Percentiles rank a stretch among this genome's conserved stretches.
These are phyloP conservation scores for Fulica atra DNA, from an alignment of 2,113 vertebrate genomes.

Conservation along the genomic window DNA sequence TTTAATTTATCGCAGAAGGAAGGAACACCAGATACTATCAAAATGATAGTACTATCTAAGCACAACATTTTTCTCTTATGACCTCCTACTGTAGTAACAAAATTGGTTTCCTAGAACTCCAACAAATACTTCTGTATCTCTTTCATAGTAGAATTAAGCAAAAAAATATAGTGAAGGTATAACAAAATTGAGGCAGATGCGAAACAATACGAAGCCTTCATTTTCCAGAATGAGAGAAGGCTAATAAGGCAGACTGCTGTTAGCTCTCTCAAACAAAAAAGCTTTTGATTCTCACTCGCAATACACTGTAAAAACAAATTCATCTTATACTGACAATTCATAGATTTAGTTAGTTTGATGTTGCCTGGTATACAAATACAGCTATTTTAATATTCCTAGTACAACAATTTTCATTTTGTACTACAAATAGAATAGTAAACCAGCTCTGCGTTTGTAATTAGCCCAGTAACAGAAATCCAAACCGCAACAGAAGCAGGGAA, in stretches of 20 bases:
- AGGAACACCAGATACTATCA: conserved; percentile 58
- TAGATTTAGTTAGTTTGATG: conserved; percentile 26
- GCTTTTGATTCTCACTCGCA: conserved; percentile 20
- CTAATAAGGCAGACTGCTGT: background rate
- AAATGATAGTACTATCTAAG: conserved; percentile 59
- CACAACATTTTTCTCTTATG: conserved; percentile 55
- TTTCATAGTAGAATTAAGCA: conserved; percentile 51
- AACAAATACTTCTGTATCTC: conserved; percentile 31
- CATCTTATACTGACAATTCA: background rate
- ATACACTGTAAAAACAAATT: background rate
- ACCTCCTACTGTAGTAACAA: conserved; percentile 61
- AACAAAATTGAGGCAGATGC: conserved; percentile 27
- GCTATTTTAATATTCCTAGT: background rate
- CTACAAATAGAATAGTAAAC: background rate
- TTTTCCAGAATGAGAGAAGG: background rate
- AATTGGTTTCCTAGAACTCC: conserved; percentile 61
- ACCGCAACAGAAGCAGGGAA: background rate
- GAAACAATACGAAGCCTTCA: background rate
- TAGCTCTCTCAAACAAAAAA: background rate
- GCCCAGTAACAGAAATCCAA: background rate
- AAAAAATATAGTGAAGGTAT: background rate
- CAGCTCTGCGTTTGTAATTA: background rate
- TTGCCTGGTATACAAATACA: background rate
- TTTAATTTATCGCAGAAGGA: conserved; percentile 64
- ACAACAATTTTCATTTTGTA: background rate